Evolutionary conservation across 2,888 invertebrate species (phyloP).

Genomic region (Cylloceria caligata): DNA sequence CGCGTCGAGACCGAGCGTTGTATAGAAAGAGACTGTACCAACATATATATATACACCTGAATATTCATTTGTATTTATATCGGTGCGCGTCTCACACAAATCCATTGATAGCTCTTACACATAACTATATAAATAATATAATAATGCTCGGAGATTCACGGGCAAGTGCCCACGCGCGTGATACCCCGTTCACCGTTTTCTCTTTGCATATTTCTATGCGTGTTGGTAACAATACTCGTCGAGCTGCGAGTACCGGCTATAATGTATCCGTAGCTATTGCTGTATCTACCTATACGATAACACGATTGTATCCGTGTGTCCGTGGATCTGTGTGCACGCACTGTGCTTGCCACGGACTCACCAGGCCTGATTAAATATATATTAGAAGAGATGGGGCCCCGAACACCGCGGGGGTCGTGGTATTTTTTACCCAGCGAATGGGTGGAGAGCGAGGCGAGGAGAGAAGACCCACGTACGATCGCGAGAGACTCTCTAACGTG

Average conservation of each 20-base stretch:
- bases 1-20: slow-evolving; percentile 65
- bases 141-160: slow-evolving; percentile 44
- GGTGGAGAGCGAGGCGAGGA: slow-evolving; percentile 69
- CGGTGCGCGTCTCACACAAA: slow-evolving; percentile 68
- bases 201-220: slow-evolving; percentile 39
- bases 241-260: slow-evolving; percentile 44
- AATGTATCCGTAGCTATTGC: slow-evolving; percentile 19
- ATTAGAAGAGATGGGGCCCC: slow-evolving; percentile 77
- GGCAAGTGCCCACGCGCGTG: slow-evolving; percentile 66
- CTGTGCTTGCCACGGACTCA: slow-evolving; percentile 72
- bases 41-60: slow-evolving; percentile 50
- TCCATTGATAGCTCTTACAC: slow-evolving; percentile 23
- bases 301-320: slow-evolving; percentile 37
- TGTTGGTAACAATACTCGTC: slow-evolving; percentile 41
- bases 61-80: slow-evolving; percentile 11
- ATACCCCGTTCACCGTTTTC: slow-evolving; percentile 72
- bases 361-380: slow-evolving; percentile 83
- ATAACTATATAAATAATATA: slow-evolving; percentile 46
- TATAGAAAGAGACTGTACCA: slow-evolving; percentile 53
- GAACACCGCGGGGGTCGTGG: slow-evolving; percentile 81
- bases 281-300: slow-evolving; percentile 16
- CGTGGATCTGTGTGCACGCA: slow-evolving; percentile 33
- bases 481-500: slow-evolving; percentile 47
- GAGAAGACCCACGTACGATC: slow-evolving; percentile 35
- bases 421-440: slow-evolving; percentile 79